These are phyloP conservation scores for Microcaecilia unicolor DNA, from an alignment of 2,797 vertebrate species.

Conservation along the genomic window DNA sequence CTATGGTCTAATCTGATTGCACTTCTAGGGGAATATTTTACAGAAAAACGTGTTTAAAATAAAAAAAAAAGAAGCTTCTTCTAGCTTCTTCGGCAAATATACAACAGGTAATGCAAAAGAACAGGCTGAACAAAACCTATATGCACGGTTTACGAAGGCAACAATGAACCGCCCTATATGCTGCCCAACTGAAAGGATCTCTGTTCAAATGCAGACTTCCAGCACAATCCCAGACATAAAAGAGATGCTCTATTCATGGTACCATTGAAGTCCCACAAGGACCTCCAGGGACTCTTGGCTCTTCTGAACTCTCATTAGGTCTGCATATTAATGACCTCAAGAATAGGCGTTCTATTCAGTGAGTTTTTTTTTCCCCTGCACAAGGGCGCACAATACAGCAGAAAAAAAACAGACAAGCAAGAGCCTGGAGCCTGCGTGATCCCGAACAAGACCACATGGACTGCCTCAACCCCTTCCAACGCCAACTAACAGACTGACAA, in stretches of 20 bases:
- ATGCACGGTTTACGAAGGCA: constrained; percentile 35
- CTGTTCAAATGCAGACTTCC: constrained; percentile 66
- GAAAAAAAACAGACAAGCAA: constrained; percentile 15
- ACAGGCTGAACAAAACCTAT: constrained; percentile 18
- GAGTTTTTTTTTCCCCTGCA: constrained; percentile 51
- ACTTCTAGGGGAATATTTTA: too few species aligned
- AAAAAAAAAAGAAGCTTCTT: too few species aligned
- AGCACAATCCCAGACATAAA: constrained; percentile 68
- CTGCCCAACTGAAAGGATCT: constrained; percentile 54
- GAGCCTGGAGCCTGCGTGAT: constrained; percentile 19
- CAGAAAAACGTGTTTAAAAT: too few species aligned
- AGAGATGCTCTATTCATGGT: constrained; percentile 67
- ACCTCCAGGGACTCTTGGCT: constrained; percentile 66
- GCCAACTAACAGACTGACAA: too few species aligned
- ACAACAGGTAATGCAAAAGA: too few species aligned
- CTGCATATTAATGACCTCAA: constrained; percentile 78
- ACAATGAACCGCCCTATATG: constrained; percentile 58
- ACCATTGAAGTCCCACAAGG: constrained; percentile 58
- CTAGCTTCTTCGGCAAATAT: too few species aligned
- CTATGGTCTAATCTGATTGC: constrained; percentile 51
- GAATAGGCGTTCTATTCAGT: constrained; percentile 30
- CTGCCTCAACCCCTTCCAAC: too few species aligned
- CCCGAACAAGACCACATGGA: constrained; percentile 12
- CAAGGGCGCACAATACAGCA: constrained; percentile 32
- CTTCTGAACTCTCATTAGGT: constrained; percentile 72